These are phyloP conservation scores for Muscicapa adusta DNA, from an alignment of 2,113 vertebrate genomes.

Conservation along the genomic window DNA sequence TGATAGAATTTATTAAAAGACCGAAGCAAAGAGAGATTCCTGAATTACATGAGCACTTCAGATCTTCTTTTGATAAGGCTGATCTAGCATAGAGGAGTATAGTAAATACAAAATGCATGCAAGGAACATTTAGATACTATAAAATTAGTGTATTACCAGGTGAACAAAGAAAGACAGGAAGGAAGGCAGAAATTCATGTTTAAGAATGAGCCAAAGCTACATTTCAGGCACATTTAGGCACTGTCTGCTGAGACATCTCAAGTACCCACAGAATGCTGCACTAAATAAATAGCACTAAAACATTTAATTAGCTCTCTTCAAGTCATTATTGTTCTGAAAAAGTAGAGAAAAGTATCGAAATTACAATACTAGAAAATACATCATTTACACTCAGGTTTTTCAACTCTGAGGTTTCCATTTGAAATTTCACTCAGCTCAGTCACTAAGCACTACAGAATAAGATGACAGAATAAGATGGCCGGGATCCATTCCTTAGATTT, in stretches of 20 bases:
- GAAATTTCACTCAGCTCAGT: background rate
- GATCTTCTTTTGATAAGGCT: background rate
- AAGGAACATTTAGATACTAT: background rate
- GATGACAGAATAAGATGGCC: background rate
- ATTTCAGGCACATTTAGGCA: background rate
- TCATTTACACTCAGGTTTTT: background rate
- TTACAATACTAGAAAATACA: background rate
- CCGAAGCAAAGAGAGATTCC: background rate
- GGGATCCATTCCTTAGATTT: background rate
- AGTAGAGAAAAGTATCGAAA: background rate
- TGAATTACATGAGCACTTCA: background rate
- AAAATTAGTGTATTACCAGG: background rate
- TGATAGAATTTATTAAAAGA: background rate
- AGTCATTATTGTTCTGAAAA: background rate
- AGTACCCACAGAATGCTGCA: background rate
- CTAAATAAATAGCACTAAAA: background rate
- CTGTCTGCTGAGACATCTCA: background rate
- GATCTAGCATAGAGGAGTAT: background rate
- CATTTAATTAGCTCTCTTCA: background rate
- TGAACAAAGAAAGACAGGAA: background rate
- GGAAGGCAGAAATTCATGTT: background rate
- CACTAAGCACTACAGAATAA: background rate
- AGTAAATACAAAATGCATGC: background rate
- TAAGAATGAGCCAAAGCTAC: background rate
- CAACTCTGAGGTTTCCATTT: background rate